Evolutionary conservation across 2,797 vertebrate genomes (phyloP), one percentile per base, ranked within the genome.

Genomic region (Sebastes miniatus): DNA sequence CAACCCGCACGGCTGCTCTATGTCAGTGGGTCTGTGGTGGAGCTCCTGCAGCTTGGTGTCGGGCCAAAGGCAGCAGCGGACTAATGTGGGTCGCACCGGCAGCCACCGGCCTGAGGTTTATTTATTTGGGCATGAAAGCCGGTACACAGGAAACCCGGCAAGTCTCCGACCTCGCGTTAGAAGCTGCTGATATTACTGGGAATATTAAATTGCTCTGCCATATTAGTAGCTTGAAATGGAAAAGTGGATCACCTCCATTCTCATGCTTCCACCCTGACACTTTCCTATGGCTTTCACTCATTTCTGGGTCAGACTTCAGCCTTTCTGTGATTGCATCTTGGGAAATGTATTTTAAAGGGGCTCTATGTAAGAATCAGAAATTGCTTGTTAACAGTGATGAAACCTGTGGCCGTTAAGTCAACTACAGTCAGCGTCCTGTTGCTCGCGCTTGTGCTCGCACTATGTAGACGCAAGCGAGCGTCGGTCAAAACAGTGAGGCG

Each of bases 51-150:
- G 94, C 91, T 93, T 95, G 95, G 87, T 91, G 76, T 74, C 9
- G 32, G 32, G 92, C 95, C 95, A 96, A 92, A 90, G 80, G 93
- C 90, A 94, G 89, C 86, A 80, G 77, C 18, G 50, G 61, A 83
- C 87, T 91, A 69, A 85, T 90, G 88, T 89, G 89, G 86, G 91
- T 91, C 77, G 36, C 88, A 88, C 88, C 86, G 73, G 88, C 90
- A 93, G 92, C 93, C 90, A 87, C 89, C 69, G 84, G 88, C 79
- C 83, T 91, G 83, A 93, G 90, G 89, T 95, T 95, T 96, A 91
- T 96, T 96, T 96, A 90, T 96, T 90, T 94, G 88, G 95, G 95
- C 93, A 93, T 20, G 43, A 31, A 79, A 79, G 87, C 82, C 83
- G 24, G 83, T 92, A 93, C 90, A 93, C 93, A 93, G 92, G 90